Evolutionary conservation across 2,888 invertebrate species (phyloP).

Genomic region (Aproaerema taeniolella): DNA sequence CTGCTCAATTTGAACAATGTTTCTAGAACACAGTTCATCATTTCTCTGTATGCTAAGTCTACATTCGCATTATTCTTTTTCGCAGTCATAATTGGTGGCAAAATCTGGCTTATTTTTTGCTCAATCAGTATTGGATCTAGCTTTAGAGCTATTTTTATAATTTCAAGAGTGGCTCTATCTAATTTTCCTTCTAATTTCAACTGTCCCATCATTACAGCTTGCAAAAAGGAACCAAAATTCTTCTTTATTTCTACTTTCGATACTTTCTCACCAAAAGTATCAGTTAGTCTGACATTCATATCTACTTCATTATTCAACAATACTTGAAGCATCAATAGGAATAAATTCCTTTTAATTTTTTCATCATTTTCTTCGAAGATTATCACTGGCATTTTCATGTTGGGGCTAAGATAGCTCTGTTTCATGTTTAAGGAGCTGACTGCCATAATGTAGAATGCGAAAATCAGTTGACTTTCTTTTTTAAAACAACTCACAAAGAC

Average conservation of each 20-base stretch:
- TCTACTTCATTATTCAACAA: conserved; percentile 56
- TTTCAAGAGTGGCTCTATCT: conserved; percentile 51
- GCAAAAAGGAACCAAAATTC: conserved; percentile 52
- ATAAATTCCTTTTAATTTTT: conserved; percentile 52
- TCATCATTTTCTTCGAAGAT: conserved; percentile 42
- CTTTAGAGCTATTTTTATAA: conserved; percentile 53
- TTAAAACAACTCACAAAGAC: conserved; percentile 54
- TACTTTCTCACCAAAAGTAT: conserved; percentile 54
- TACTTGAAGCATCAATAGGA: conserved; percentile 52
- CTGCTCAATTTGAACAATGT: conserved; percentile 62
- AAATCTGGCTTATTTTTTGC: conserved; percentile 46
- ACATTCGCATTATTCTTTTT: conserved; percentile 43
- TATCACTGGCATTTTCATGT: conserved; percentile 44
- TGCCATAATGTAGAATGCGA: conserved; percentile 60
- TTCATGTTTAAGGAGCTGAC: conserved; percentile 47
- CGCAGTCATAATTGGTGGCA: conserved; percentile 54
- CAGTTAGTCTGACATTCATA: conserved; percentile 51
- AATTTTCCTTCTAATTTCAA: conserved; percentile 55
- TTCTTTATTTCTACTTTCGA: conserved; percentile 60
- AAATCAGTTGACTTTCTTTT: conserved; percentile 55
- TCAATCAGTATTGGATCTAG: conserved; percentile 63
- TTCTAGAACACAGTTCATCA: conserved; percentile 56
- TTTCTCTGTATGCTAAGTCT: conserved; percentile 44
- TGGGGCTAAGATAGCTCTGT: conserved; percentile 54
- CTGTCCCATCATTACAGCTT: conserved; percentile 53